Evolutionary conservation across 2,888 invertebrate species (phyloP), one percentile per base, ranked within the genome.

Genomic region (Drosophila buzzatii): DNA sequence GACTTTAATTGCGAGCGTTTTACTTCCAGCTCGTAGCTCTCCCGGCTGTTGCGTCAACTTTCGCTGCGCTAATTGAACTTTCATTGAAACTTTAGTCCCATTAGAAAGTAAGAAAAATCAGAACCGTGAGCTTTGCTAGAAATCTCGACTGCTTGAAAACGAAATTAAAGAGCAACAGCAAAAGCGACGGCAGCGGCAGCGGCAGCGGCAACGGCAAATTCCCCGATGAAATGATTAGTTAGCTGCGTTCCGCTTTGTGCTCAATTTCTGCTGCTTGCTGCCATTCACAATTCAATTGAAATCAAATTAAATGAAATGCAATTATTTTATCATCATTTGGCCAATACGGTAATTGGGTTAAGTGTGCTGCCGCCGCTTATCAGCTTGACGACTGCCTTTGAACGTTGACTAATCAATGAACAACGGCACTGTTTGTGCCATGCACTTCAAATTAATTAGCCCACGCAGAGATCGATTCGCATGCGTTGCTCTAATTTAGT

Each of bases 21-120:
- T 16, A 14, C 37, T 37, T 37, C 6, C 2, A 39, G 37, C 37
- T 39, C 35, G 37, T 18, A 44, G 10, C 47, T 67, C 67, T 57
- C 37, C 52, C 69, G 52, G 18, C 41, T 75, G 42, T 64, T 70
- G 85, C 85, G 53, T 59, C 70, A 85, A 79, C 90, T 90, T 86
- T 89, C 89, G 85, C 87, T 81, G 70, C 57, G 63, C 77, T 86
- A 86, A 86, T 86, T 90, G 90, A 89, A 90, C 86, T 86, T 86
- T 90, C 86, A 86, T 89, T 86, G 81, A 79, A 90, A 71, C 73
- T 83, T 74, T 66, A 89, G 81, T 53, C 66, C 79, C 81, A 85
- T 85, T 85, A 89, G 85, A 88, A 85, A 85, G 89, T 78, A 88
- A 59, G 49, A 16, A 59, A 59, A 71, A 73, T 77, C 90, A 88